Evolutionary conservation across 1,140 invertebrate genomes (phyloP).

Genomic region (Cydia strobilella): DNA sequence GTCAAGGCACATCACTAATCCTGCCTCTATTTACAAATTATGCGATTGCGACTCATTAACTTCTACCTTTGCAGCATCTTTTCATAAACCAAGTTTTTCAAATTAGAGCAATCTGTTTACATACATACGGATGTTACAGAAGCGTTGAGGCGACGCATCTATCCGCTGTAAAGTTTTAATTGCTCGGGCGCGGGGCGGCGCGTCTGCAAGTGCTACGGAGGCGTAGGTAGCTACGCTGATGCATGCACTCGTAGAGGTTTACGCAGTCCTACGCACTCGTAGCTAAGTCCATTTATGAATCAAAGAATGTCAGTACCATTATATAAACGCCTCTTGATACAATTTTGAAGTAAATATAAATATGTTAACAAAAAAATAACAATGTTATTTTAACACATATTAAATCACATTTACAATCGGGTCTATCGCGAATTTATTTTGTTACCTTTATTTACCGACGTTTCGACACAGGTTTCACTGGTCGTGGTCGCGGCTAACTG

Average conservation of each 20-base stretch:
- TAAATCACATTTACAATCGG: too few relatives aligned
- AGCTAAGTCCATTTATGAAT: neutral
- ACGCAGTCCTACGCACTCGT: neutral
- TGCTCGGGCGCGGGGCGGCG: neutral
- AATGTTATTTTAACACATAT: too few relatives aligned
- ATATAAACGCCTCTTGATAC: too few relatives aligned
- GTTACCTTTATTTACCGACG: too few relatives aligned
- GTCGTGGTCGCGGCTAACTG: too few relatives aligned
- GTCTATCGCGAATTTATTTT: too few relatives aligned
- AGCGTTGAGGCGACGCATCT: constrained; percentile 9
- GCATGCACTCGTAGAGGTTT: neutral
- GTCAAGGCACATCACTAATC: too few relatives aligned
- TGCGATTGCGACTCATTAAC: neutral
- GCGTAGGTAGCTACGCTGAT: neutral
- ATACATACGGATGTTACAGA: constrained; percentile 3
- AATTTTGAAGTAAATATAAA: too few relatives aligned
- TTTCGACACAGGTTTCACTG: too few relatives aligned
- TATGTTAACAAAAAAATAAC: too few relatives aligned
- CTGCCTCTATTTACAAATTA: too few relatives aligned
- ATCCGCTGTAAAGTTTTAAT: constrained; percentile 33
- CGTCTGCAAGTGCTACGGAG: neutral
- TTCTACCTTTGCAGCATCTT: neutral
- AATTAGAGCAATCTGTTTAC: constrained; percentile 30
- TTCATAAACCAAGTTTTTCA: neutral
- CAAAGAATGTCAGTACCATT: too few relatives aligned